Evolutionary conservation across 1,140 invertebrate genomes (phyloP).

Genomic region (Pachypeltis micranthus): DNA sequence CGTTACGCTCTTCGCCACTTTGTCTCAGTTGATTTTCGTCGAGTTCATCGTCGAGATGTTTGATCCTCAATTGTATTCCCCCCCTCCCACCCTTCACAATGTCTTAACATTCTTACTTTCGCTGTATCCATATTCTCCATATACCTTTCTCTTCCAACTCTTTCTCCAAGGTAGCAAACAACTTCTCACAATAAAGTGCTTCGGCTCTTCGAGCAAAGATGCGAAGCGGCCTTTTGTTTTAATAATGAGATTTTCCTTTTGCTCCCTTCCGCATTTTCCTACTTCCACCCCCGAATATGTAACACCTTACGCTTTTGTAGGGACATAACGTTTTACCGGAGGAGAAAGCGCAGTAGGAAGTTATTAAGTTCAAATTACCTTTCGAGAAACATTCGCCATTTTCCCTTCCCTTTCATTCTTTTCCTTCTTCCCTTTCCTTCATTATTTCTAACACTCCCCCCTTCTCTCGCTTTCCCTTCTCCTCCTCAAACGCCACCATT

Average conservation of each 20-base stretch:
- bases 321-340: background rate
- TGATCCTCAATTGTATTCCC: no score
- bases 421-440: background rate
- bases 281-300: background rate
- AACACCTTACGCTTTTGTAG: background rate
- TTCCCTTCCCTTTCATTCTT: background rate
- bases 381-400: conserved; percentile 8
- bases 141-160: background rate
- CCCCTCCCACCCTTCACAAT: no score
- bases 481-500: no score
- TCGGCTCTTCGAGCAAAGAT: background rate
- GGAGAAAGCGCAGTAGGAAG: background rate
- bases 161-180: background rate
- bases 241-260: conserved; percentile 7
- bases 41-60: no score
- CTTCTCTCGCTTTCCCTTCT: no score
- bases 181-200: conserved; percentile 2
- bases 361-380: conserved; percentile 7
- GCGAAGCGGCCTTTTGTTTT: background rate
- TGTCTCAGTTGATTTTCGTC: no score
- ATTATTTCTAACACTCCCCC: no score
- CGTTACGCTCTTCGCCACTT: no score
- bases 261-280: background rate
- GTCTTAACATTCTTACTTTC: no score
- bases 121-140: no score